Evolutionary conservation across 2,888 invertebrate species (phyloP), one percentile per base, ranked within the genome.

Genomic region (Zelleria hepariella): DNA sequence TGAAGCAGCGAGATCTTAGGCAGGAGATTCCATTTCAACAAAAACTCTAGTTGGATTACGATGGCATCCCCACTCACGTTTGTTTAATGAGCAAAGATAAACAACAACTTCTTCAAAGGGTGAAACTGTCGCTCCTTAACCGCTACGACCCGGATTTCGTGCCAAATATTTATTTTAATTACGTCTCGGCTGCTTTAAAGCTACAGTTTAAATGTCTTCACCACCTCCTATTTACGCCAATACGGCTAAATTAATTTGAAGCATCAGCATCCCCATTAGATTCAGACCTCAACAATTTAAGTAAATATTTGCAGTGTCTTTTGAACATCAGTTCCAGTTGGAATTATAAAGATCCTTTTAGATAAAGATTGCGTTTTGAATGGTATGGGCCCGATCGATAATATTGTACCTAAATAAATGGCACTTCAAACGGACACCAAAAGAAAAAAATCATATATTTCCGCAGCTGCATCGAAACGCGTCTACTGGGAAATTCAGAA

Each of bases 111-210:
- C 79, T 80, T 86, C 86, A 87, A 86, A 86, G 86, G 83, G 82
- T 80, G 77, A 75, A 75, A 84, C 86, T 80, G 83, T 82, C 83
- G 82, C 79, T 77, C 77, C 82, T 80, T 83, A 86, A 85, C 85
- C 84, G 72, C 82, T 72, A 72, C 77, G 77, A 79, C 83, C 83
- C 81, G 78, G 84, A 85, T 86, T 86, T 81, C 74, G 78, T 76
- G 82, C 80, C 86, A 86, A 87, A 86, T 87, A 86, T 86, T 87
- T 86, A 86, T 86, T 86, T 86, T 86, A 87, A 86, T 87, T 86
- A 86, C 82, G 80, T 78, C 80, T 78, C 74, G 72, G 78, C 78
- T 78, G 73, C 78, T 80, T 78, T 75, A 77, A 76, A 79, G 78
- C 53, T 24, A 25, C 53, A 24, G 24, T 24, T 25, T 79, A 75